phyloP scores from a whole-genome alignment of 2,797 vertebrate species.

The Typhlichthys eigenmanni region DNA sequence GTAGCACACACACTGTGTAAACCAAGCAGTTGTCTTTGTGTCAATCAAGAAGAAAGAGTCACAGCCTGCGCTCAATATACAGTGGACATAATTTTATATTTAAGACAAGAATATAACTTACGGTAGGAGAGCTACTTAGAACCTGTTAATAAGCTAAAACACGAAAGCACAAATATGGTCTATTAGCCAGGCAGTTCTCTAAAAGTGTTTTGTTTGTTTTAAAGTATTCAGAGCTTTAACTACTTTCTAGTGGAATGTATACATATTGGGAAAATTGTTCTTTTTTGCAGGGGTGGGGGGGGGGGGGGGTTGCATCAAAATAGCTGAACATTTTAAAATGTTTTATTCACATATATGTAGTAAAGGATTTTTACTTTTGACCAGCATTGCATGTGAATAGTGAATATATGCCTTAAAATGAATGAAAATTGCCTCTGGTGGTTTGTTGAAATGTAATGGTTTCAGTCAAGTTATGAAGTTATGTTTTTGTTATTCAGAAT shows the following conservation, averaged over 20 bases:
- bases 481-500: not conserved
- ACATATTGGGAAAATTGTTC: slow-evolving; percentile 10
- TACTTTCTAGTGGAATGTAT: slow-evolving; percentile 7
- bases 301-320: too few relatives aligned
- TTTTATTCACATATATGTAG: not conserved
- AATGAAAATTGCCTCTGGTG: slow-evolving; percentile 15
- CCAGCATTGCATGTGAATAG: slow-evolving; percentile 5
- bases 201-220: not conserved
- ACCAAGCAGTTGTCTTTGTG: not conserved
- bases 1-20: slow-evolving; percentile 16
- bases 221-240: not conserved
- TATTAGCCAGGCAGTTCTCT: not conserved
- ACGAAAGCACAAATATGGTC: not conserved
- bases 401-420: slow-evolving; percentile 27
- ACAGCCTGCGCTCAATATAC: slow-evolving; percentile 9
- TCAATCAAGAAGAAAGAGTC: not conserved
- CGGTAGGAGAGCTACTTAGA: not conserved
- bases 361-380: not conserved
- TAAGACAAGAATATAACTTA: slow-evolving; percentile 21
- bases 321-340: slow-evolving; percentile 1
- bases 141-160: slow-evolving; percentile 16
- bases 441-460: slow-evolving; percentile 9
- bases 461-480: too few relatives aligned
- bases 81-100: too few relatives aligned
- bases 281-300: too few relatives aligned